These are phyloP conservation scores for Hyaena hyaena DNA, from an alignment of 2,113 vertebrate genomes.

Conservation along the genomic window DNA sequence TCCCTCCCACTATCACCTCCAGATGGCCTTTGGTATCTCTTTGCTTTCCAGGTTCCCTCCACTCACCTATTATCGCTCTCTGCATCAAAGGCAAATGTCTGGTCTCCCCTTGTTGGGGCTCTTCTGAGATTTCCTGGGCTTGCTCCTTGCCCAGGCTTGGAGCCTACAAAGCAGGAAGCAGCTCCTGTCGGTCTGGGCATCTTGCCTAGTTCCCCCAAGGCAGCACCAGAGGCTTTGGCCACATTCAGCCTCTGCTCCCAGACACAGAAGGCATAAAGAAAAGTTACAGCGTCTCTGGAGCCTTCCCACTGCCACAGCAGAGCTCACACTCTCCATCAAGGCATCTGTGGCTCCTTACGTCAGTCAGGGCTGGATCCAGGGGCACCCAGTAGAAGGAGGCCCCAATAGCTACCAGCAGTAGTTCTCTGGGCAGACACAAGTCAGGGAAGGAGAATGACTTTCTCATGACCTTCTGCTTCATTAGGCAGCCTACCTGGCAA, in stretches of 20 bases:
- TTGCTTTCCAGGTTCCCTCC: conserved; percentile 55
- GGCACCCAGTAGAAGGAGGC: neutral
- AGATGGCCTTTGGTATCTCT: conserved; percentile 64
- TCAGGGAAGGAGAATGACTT: neutral
- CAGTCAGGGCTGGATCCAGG: neutral
- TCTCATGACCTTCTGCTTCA: neutral
- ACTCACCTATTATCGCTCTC: neutral
- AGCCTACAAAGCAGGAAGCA: conserved; percentile 31
- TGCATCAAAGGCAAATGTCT: conserved; percentile 28
- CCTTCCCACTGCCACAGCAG: neutral
- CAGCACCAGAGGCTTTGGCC: neutral
- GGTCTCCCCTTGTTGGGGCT: neutral
- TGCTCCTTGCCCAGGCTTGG: neutral
- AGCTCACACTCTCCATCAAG: neutral
- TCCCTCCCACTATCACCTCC: conserved; percentile 67
- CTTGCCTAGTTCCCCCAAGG: conserved; percentile 52
- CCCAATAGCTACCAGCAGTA: neutral
- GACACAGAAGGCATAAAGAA: conserved; percentile 50
- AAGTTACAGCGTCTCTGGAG: conserved; percentile 60
- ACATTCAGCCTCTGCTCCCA: conserved; percentile 33
- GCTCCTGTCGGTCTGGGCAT: conserved; percentile 50
- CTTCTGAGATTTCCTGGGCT: neutral
- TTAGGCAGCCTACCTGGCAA: neutral
- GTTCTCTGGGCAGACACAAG: neutral
- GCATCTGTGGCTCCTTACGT: neutral